These are phyloP conservation scores for Eonycteris spelaea DNA, from an alignment of 2,113 vertebrate genomes.

Conservation along the genomic window DNA sequence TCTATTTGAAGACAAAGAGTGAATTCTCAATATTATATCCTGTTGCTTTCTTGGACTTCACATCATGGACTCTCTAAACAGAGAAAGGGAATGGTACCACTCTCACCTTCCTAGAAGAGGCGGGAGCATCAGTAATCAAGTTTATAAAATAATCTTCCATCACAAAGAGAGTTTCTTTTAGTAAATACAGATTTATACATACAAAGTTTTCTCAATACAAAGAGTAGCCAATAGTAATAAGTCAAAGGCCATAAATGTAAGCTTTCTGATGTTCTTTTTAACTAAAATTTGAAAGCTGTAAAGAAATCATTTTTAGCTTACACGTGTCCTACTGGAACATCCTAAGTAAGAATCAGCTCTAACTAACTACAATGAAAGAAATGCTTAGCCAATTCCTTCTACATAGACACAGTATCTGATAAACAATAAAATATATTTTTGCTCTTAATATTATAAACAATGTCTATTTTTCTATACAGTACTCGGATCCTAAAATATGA, in stretches of 20 bases:
- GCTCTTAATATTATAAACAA: background rate
- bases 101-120: background rate
- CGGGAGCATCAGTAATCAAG: background rate
- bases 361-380: background rate
- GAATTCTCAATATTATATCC: background rate
- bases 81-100: background rate
- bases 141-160: background rate
- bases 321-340: background rate
- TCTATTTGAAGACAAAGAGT: conserved; percentile 24
- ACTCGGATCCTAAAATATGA: background rate
- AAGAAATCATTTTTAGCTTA: background rate
- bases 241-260: background rate
- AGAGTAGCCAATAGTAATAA: background rate
- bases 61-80: background rate
- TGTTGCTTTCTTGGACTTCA: background rate
- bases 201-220: background rate
- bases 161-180: background rate
- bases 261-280: conserved; percentile 33
- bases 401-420: background rate
- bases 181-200: background rate
- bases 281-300: background rate
- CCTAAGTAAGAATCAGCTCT: background rate
- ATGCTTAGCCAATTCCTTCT: background rate
- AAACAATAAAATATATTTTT: background rate
- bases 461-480: background rate